Evolutionary conservation across 2,113 vertebrate genomes (phyloP).

Genomic region (Elgaria multicarinata): DNA sequence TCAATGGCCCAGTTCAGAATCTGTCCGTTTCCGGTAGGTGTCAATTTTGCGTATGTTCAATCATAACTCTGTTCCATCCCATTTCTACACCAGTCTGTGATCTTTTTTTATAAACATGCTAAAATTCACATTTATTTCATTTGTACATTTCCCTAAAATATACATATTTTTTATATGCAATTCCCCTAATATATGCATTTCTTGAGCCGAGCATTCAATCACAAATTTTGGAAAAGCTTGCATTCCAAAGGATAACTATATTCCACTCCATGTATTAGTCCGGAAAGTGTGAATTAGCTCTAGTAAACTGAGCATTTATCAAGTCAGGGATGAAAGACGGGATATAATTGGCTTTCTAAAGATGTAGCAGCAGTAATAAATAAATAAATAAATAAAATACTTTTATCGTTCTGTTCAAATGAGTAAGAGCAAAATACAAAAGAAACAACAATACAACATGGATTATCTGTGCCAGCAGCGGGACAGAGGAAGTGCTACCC

Average conservation of each 20-base stretch:
- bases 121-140: not conserved
- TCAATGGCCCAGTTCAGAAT: not conserved
- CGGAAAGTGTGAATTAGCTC: not conserved
- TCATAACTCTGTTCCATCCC: not conserved
- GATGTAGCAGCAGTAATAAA: not conserved
- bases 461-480: not conserved
- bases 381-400: too few relatives aligned
- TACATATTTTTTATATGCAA: not conserved
- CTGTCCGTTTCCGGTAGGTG: not conserved
- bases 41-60: not conserved
- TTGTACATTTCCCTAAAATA: not conserved
- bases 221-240: not conserved
- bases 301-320: not conserved
- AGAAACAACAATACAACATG: not conserved
- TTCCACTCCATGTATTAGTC: not conserved
- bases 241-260: not conserved
- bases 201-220: not conserved
- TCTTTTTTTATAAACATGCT: not conserved
- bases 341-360: not conserved
- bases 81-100: not conserved
- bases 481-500: too few relatives aligned
- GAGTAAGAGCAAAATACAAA: not conserved
- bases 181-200: too few relatives aligned
- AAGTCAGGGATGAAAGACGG: too few relatives aligned
- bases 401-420: not conserved